Evolutionary conservation across 2,797 vertebrate species (phyloP).

Genomic region (Crax fasciolata): DNA sequence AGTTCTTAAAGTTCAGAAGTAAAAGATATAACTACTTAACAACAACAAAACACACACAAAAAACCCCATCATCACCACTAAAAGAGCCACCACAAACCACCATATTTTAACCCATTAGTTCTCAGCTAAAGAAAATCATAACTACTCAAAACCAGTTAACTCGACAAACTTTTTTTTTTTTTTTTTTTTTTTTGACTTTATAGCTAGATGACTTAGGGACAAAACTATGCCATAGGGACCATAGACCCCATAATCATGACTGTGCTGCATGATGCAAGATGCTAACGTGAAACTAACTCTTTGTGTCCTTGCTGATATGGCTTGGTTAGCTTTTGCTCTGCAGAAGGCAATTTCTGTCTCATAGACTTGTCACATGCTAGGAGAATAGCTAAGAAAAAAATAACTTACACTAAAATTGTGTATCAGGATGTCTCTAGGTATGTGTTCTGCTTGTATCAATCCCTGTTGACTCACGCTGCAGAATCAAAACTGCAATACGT

Average conservation of each 20-base stretch:
- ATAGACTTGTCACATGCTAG: background rate
- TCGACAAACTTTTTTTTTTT: background rate
- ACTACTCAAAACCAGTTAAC: background rate
- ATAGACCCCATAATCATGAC: fast-evolving
- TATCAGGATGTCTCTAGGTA: background rate
- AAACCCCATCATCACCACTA: background rate
- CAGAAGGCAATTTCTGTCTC: background rate
- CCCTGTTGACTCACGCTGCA: background rate
- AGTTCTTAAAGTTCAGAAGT: background rate
- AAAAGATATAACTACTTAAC: background rate
- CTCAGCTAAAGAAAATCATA: background rate
- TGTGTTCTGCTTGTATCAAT: background rate
- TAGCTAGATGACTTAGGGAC: background rate
- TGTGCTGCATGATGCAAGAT: fast-evolving
- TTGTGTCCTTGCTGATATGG: background rate
- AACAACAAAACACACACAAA: background rate
- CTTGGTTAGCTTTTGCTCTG: background rate
- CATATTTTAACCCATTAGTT: background rate
- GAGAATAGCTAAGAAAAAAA: background rate
- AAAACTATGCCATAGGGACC: background rate
- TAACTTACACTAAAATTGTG: background rate
- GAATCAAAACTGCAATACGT: background rate
- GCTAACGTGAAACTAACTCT: background rate
- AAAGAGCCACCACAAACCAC: background rate
- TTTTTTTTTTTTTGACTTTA: background rate